A percentile compares a stretch with the other conserved stretches of the same genome.
phyloP scores from a whole-genome alignment of 64 coral and sea anemone genomes.

The Porites australiensis region DNA sequence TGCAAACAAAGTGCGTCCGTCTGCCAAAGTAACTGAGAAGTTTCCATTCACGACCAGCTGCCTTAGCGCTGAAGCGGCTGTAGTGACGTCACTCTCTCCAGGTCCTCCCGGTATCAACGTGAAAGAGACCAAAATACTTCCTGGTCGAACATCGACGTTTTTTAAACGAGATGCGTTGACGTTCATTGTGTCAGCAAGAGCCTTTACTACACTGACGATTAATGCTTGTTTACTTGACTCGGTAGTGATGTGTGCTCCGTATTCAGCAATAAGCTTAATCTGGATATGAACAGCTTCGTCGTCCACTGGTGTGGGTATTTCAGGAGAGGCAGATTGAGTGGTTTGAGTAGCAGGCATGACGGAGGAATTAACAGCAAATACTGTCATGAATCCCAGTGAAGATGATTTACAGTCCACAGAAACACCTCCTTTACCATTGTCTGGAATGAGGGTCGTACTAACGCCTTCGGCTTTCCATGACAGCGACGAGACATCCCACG shows the following conservation, averaged over 20 bases:
- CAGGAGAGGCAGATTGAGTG: neutral
- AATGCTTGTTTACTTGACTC: slow-evolving; percentile 24
- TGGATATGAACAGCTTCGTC: neutral
- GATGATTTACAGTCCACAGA: slow-evolving; percentile 33
- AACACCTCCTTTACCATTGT: slow-evolving; percentile 10
- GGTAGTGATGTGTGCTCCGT: slow-evolving; percentile 4
- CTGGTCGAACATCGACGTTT: slow-evolving; percentile 37
- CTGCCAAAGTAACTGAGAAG: slow-evolving; percentile 38
- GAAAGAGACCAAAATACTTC: slow-evolving; percentile 82
- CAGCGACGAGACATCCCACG: slow-evolving; percentile 40
- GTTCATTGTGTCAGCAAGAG: slow-evolving; percentile 4
- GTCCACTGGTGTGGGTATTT: neutral
- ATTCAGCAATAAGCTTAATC: slow-evolving; percentile 42
- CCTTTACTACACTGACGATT: neutral
- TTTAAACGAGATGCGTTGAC: slow-evolving; percentile 35
- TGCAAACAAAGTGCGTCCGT: slow-evolving; percentile 35
- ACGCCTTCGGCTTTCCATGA: slow-evolving; percentile 68
- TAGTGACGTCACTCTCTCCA: slow-evolving; percentile 32
- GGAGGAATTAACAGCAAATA: slow-evolving; percentile 44
- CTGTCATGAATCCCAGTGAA: slow-evolving; percentile 50
- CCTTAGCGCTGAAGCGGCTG: neutral
- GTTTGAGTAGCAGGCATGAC: neutral
- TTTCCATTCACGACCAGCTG: neutral
- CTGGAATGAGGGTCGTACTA: neutral
- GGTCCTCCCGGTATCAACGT: slow-evolving; percentile 19